Base-by-base conservation (phyloP, 2,797 vertebrate genomes). In the Scleropages formosus region DNA sequence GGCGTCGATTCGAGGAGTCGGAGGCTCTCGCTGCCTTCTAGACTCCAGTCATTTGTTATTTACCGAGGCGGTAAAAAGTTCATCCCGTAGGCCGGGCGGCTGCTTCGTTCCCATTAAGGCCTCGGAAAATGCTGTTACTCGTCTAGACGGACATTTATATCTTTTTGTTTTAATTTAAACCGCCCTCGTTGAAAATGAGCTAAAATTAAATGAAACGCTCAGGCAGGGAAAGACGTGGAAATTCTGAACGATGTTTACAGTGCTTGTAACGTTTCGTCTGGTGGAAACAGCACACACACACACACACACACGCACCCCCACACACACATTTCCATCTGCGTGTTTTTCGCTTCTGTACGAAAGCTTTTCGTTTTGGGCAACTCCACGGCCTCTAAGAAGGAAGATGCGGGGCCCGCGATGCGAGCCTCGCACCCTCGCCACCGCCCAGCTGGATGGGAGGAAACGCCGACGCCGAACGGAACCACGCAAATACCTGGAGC, bases 161-260 rank as follows among this genome's bases (percentile, higher is more conserved):
- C 49, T 24, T 7, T 22, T 22, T 69, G 16, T 9, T 49, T n/a
- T 69, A 49, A 69, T 46, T 49, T 69, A 69, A 69, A 51, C 47
- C 15, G 20, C 66, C 51, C 44, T 16, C 53, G 16, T 24, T 69
- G 66, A n/a, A 51, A 69, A 4, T 16, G 66, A 69, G 66, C 46
- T 69, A 15, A 69, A 69, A 51, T 69, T 13, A 69, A 69, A 51
- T 1, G 13, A 12, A 69, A 51, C 7, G 22, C n/a, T 24, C 39
- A 20, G 11, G 46, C 13, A 49, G 16, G 47, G 47, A 51, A 49
- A 26, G 47, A 22, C 15, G 12, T 4, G 22, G 66, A 47, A 49
- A 47, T 51, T 26, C 47, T 68, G 51, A 69, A 4, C 7, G 15
- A 13, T 4, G 47, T 69, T 69, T 69, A 26, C 51, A 53, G 69